Evolutionary conservation across 2,113 vertebrate species (phyloP), one percentile per base, ranked within the genome.

Genomic region (Phyllopteryx taeniolatus): DNA sequence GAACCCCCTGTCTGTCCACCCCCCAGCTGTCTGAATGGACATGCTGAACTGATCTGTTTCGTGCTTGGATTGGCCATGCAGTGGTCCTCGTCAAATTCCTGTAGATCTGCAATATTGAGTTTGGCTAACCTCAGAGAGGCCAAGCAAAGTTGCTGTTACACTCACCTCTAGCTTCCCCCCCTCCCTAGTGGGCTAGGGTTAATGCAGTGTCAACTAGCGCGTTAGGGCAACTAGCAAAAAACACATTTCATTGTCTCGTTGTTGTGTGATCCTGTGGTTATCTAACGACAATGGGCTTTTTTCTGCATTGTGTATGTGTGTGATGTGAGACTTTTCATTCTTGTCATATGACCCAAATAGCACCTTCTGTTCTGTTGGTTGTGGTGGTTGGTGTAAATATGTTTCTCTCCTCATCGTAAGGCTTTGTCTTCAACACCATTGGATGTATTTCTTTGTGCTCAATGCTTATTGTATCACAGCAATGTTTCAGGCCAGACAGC

Each of bases 81-180:
- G 74, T 76, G 75, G 71, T 70, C 85, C 65, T 73, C 43, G 15
- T 63, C 61, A 11, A 72, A 73, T 69, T 60, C 53, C 33, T 66
- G 71, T 51, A 49, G 57, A 78, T 65, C 53, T 75, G 47, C n/a
- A 47, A 27, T 68, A 33, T 69, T 78, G 66, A 81, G 61, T 68
- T 66, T 68, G 68, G 62, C 64, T 80, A 73, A 84, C 74, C 60
- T 84, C 47, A 82, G 73, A 85, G 81, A 76, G 90, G 87, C 83
- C 86, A 84, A 82, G 17, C 68, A 75, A 85, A 79, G 69, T 39
- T 81, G 87, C 85, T 81, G 82, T 86, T 83, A 81, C 79, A 89
- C 89, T 90, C 88, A 91, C 90, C 88, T 90, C 86, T 88, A 87
- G 87, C 90, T 90, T 82, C 81, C 88, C 83, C 87, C 83, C 82